These are phyloP conservation scores for Polyergus mexicanus DNA, from an alignment of 1,140 invertebrate species.

Conservation along the genomic window DNA sequence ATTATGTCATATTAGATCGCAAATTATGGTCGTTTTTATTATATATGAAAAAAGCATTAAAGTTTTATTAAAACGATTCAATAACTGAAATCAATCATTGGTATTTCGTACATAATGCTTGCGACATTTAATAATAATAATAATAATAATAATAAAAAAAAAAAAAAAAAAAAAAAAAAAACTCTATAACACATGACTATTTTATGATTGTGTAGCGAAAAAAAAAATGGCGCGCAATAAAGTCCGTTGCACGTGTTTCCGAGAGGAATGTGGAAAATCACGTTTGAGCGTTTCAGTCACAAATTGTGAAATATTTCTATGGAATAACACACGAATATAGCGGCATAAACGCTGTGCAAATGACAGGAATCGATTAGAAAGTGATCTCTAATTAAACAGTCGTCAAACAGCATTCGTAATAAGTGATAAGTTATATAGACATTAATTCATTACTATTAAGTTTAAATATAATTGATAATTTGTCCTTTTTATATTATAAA, in stretches of 20 bases:
- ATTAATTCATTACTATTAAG: neutral
- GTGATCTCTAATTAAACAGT: slow-evolving; percentile 39
- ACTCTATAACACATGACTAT: slow-evolving; percentile 37
- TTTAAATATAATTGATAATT: slow-evolving; percentile 7
- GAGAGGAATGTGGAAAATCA: slow-evolving; percentile 41
- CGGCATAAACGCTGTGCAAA: slow-evolving; percentile 29
- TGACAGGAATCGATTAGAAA: slow-evolving; percentile 44
- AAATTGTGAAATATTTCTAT: slow-evolving; percentile 44
- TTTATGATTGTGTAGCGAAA: slow-evolving; percentile 10
- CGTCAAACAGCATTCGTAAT: slow-evolving; percentile 26
- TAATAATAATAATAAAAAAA: too few species aligned
- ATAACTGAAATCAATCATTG: slow-evolving; percentile 13
- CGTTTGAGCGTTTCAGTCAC: slow-evolving; percentile 32
- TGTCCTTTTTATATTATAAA: neutral
- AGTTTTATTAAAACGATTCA: slow-evolving; percentile 26
- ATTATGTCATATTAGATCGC: neutral
- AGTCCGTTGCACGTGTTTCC: slow-evolving; percentile 40
- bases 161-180: slow-evolving; percentile 33
- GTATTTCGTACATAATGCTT: slow-evolving; percentile 3
- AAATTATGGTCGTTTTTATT: neutral
- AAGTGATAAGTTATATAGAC: slow-evolving; percentile 28
- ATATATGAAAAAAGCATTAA: neutral
- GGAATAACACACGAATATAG: slow-evolving; percentile 48
- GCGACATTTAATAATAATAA: slow-evolving; percentile 42
- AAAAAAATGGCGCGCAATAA: slow-evolving; percentile 49